A percentile compares a stretch with the other conserved stretches of the same genome.
These are phyloP conservation scores for Bathynomus jamesi DNA, from an alignment of 1,140 invertebrate species.

Conservation along the genomic window DNA sequence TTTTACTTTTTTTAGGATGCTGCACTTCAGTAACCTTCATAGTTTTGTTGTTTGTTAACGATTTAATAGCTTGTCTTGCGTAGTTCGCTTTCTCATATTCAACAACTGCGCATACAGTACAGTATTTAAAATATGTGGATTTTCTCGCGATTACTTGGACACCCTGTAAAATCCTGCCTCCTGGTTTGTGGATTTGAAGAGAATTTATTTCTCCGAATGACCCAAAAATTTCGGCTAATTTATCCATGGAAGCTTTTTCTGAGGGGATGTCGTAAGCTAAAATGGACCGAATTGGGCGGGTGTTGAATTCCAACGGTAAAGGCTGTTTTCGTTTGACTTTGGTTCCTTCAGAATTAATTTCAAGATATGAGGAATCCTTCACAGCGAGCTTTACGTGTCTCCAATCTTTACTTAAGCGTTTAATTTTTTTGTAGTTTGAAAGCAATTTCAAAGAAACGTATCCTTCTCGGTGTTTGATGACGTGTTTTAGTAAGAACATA, in stretches of 20 bases:
- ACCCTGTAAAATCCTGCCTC: conserved; percentile 78
- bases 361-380: conserved; percentile 64
- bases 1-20: conserved; percentile 9
- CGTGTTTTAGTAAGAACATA: conserved; percentile 88
- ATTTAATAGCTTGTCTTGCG: conserved; percentile 43
- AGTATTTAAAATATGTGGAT: conserved; percentile 61
- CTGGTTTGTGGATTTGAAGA: conserved; percentile 72
- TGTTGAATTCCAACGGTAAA: conserved; percentile 80
- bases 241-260: conserved; percentile 73
- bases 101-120: conserved; percentile 73
- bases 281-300: conserved; percentile 66
- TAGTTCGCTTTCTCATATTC: conserved; percentile 66
- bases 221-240: conserved; percentile 76
- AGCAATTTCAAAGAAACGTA: conserved; percentile 89
- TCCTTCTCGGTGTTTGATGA: conserved; percentile 85
- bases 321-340: conserved; percentile 75
- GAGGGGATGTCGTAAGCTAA: conserved; percentile 73
- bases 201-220: conserved; percentile 78
- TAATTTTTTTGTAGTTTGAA: conserved; percentile 84
- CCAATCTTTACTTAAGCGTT: conserved; percentile 86
- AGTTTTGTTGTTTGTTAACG: conserved; percentile 25
- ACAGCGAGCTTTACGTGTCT: conserved; percentile 77
- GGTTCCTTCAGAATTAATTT: conserved; percentile 82
- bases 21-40: conserved; percentile 19
- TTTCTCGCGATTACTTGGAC: conserved; percentile 76